phyloP scores from a whole-genome alignment of 1,140 invertebrate genomes.

The Choristoneura fumiferana region DNA sequence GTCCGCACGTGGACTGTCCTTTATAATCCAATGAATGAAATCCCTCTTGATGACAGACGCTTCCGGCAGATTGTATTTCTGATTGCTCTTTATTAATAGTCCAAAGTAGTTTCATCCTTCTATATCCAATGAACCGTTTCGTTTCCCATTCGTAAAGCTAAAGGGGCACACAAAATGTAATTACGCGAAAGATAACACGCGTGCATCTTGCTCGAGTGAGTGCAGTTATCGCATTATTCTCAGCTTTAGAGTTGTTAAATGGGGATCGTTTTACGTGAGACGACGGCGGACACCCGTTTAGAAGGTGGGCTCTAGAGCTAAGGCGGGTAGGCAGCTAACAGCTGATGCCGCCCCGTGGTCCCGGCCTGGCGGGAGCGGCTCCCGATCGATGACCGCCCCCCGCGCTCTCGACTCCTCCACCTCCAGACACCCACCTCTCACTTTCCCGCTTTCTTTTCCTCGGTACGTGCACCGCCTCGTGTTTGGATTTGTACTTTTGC shows the following conservation, averaged over 20 bases:
- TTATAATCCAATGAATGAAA: conserved; percentile 51
- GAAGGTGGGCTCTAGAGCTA: conserved; percentile 19
- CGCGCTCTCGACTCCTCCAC: conserved; percentile 36
- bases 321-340: conserved; percentile 43
- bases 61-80: conserved; percentile 28
- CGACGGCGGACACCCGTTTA: conserved; percentile 12
- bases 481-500: conserved; percentile 32
- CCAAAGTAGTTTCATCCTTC: neutral
- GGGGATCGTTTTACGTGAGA: conserved; percentile 18
- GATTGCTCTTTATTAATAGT: conserved; percentile 12
- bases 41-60: conserved; percentile 39
- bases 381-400: conserved; percentile 53
- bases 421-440: conserved; percentile 54
- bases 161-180: neutral
- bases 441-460: conserved; percentile 66
- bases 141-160: neutral
- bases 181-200: neutral
- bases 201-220: conserved; percentile 3
- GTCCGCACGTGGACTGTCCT: conserved; percentile 31
- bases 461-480: conserved; percentile 25
- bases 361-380: conserved; percentile 38
- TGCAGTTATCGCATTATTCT: conserved; percentile 9
- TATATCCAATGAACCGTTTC: neutral
- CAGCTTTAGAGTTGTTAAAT: conserved; percentile 12
- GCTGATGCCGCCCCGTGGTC: conserved; percentile 50